Evolutionary conservation across 2,888 invertebrate genomes (phyloP).

Genomic region (Lobophora halterata): DNA sequence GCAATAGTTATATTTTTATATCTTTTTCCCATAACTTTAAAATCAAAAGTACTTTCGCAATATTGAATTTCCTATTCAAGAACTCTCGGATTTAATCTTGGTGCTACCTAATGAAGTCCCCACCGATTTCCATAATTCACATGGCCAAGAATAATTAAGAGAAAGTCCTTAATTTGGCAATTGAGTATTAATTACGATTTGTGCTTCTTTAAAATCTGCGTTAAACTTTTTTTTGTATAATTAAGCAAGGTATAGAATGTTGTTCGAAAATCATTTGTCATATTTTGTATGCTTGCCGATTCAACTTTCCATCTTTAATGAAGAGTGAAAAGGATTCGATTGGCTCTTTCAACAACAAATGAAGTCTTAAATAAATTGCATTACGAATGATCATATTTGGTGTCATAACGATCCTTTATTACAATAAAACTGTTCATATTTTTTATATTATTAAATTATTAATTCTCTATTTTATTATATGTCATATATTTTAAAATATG

Average conservation of each 20-base stretch:
- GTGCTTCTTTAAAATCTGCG: constrained; percentile 5
- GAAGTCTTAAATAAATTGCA: too few relatives aligned
- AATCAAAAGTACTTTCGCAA: neutral
- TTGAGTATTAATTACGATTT: constrained; percentile 14
- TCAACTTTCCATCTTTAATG: constrained; percentile 13
- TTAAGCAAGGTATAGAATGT: too few relatives aligned
- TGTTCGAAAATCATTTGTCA: constrained; percentile 7
- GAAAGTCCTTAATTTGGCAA: constrained; percentile 24
- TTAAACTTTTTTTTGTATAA: constrained; percentile 3
- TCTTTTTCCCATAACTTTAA: constrained; percentile 7
- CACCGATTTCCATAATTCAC: constrained; percentile 19
- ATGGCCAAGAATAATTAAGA: constrained; percentile 22
- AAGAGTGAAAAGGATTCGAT: constrained; percentile 8
- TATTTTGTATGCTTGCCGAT: constrained; percentile 6
- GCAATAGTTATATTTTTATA: constrained; percentile 8
- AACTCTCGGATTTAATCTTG: constrained; percentile 15
- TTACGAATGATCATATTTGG: too few relatives aligned
- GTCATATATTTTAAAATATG: too few relatives aligned
- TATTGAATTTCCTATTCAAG: constrained; percentile 10
- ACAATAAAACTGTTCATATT: too few relatives aligned
- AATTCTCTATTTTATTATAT: too few relatives aligned
- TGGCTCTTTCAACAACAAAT: too few relatives aligned
- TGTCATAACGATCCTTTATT: too few relatives aligned
- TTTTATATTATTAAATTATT: too few relatives aligned
- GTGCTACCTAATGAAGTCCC: constrained; percentile 12